phyloP scores from a whole-genome alignment of 2,797 vertebrate species.

The Esox masquinongy region DNA sequence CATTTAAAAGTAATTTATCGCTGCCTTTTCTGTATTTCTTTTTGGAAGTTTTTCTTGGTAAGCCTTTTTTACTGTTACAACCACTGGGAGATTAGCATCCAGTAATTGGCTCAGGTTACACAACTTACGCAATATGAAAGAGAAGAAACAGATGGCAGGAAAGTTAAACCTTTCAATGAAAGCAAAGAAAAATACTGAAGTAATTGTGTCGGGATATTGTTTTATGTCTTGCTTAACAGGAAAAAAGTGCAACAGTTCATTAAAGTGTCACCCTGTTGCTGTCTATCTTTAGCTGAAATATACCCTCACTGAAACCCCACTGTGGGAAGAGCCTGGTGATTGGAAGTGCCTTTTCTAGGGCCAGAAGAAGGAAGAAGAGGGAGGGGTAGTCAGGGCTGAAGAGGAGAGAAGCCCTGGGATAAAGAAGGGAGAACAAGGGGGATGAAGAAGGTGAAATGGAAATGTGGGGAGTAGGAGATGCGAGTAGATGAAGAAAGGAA shows the following conservation, averaged over 20 bases:
- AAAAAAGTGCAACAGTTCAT: slow-evolving; percentile 28
- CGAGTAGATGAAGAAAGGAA: not conserved
- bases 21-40: not conserved
- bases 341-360: not conserved
- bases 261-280: slow-evolving; percentile 15
- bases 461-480: not conserved
- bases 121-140: not conserved
- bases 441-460: not conserved
- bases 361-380: not conserved
- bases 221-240: slow-evolving; percentile 34
- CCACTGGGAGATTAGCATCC: not conserved
- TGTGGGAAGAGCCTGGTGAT: not conserved
- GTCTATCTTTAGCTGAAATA: slow-evolving; percentile 21
- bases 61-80: too few relatives aligned
- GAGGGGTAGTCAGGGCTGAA: not conserved
- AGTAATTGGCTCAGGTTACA: not conserved
- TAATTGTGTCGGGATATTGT: slow-evolving; percentile 13
- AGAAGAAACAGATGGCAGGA: not conserved
- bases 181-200: not conserved
- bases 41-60: too few relatives aligned
- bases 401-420: not conserved
- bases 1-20: too few relatives aligned
- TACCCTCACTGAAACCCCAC: not conserved
- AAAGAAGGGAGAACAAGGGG: not conserved
- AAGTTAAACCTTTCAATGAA: not conserved